A percentile compares a stretch with the other conserved stretches of the same genome.
phyloP scores from a whole-genome alignment of 2,113 vertebrate species.

The Dryoscopus gambensis region DNA sequence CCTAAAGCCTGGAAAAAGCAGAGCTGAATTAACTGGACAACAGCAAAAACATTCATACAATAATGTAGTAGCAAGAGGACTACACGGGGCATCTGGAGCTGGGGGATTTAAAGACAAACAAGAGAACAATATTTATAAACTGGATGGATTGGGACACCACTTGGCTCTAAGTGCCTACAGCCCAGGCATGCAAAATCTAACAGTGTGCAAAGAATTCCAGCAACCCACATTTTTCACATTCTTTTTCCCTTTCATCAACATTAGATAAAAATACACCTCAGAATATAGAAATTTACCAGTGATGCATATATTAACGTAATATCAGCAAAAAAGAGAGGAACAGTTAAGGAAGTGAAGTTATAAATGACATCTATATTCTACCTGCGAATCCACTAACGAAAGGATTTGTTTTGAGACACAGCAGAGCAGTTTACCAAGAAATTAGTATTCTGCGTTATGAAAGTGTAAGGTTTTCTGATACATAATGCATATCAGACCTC shows the following conservation, averaged over 20 bases:
- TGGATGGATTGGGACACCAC: background rate
- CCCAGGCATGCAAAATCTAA: background rate
- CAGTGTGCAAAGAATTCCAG: background rate
- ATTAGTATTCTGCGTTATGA: constrained; percentile 46
- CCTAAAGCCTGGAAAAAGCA: constrained; percentile 78
- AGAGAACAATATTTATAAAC: background rate
- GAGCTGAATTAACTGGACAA: background rate
- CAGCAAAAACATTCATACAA: background rate
- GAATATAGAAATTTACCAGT: background rate
- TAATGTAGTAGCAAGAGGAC: background rate
- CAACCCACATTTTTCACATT: background rate
- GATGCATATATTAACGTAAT: background rate
- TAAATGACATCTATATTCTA: background rate
- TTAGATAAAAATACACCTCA: background rate
- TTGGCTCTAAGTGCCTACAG: background rate
- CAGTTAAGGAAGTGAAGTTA: background rate
- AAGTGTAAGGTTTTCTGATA: constrained; percentile 41
- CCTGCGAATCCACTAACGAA: background rate
- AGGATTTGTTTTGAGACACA: constrained; percentile 7
- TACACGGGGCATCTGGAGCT: background rate
- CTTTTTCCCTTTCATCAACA: background rate
- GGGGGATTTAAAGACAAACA: background rate
- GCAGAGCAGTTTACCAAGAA: constrained; percentile 20
- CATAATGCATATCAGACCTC: constrained; percentile 39
- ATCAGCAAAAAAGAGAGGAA: background rate